A percentile compares a stretch with the other conserved stretches of the same genome.
phyloP scores from a whole-genome alignment of 2,888 invertebrate species.

The Teleogryllus oceanicus region DNA sequence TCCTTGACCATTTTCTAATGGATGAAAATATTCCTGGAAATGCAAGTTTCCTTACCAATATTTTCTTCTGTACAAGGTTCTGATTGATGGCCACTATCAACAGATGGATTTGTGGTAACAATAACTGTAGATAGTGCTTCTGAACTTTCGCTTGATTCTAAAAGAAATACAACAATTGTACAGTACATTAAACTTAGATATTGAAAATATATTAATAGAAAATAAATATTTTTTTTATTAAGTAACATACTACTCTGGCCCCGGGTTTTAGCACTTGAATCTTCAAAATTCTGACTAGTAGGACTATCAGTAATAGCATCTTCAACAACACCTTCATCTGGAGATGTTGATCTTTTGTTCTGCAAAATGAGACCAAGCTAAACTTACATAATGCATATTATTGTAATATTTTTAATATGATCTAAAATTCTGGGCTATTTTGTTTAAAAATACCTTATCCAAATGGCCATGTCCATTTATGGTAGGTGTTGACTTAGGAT shows the following conservation, averaged over 20 bases:
- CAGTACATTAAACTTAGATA: too few relatives aligned
- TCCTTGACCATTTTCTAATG: too few relatives aligned
- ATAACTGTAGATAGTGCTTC: constrained; percentile 39
- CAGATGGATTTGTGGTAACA: constrained; percentile 47
- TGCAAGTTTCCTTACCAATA: background rate
- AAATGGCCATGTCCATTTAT: too few relatives aligned
- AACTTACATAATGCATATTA: background rate
- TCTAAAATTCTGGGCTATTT: too few relatives aligned
- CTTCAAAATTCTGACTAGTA: background rate
- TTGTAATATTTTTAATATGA: background rate
- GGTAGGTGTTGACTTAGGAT: too few relatives aligned
- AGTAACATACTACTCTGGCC: constrained; percentile 3
- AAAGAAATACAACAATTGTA: background rate
- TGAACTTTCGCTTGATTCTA: constrained; percentile 5
- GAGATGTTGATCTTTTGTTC: constrained; percentile 42
- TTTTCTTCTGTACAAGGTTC: constrained; percentile 37
- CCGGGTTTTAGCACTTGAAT: background rate
- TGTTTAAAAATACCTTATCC: too few relatives aligned
- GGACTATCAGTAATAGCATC: constrained; percentile 37
- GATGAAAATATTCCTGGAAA: too few relatives aligned
- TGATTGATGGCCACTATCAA: constrained; percentile 48
- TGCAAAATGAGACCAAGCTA: background rate
- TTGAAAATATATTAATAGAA: background rate
- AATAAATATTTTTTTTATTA: background rate
- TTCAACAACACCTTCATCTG: constrained; percentile 41